Evolutionary conservation across 1,140 invertebrate species (phyloP).

Genomic region (Bicyclus anynana): DNA sequence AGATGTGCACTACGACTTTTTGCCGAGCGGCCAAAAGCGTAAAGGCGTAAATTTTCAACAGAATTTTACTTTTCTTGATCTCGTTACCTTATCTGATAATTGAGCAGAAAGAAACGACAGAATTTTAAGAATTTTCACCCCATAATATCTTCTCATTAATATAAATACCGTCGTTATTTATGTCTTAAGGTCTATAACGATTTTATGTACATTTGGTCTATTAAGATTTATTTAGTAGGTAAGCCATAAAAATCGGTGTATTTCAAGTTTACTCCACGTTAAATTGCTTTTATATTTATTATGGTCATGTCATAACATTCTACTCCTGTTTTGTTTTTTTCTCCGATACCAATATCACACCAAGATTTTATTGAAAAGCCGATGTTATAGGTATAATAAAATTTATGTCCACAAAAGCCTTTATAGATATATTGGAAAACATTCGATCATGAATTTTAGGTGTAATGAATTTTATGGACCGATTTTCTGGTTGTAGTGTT

Average conservation of each 20-base stretch:
- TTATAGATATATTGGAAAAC: conserved; percentile 40
- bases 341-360: conserved; percentile 38
- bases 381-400: conserved; percentile 53
- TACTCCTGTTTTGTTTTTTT: conserved; percentile 51
- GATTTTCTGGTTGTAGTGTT: conserved; percentile 28
- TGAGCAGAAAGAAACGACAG: background rate
- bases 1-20: too few species aligned
- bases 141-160: background rate
- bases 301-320: conserved; percentile 38
- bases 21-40: too few species aligned
- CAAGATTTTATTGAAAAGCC: conserved; percentile 51
- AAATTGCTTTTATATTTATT: conserved; percentile 49
- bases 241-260: conserved; percentile 27
- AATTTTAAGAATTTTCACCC: background rate
- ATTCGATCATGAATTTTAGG: conserved; percentile 32
- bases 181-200: conserved; percentile 6
- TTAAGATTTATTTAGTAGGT: conserved; percentile 20
- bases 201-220: conserved; percentile 18
- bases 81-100: too few species aligned
- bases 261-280: conserved; percentile 33
- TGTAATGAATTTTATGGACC: conserved; percentile 49
- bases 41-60: too few species aligned
- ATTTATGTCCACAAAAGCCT: conserved; percentile 37
- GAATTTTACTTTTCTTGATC: too few species aligned
- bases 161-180: conserved; percentile 14